Evolutionary conservation across 2,888 invertebrate genomes (phyloP), one percentile per base, ranked within the genome.

Genomic region (Hemithea aestivaria): DNA sequence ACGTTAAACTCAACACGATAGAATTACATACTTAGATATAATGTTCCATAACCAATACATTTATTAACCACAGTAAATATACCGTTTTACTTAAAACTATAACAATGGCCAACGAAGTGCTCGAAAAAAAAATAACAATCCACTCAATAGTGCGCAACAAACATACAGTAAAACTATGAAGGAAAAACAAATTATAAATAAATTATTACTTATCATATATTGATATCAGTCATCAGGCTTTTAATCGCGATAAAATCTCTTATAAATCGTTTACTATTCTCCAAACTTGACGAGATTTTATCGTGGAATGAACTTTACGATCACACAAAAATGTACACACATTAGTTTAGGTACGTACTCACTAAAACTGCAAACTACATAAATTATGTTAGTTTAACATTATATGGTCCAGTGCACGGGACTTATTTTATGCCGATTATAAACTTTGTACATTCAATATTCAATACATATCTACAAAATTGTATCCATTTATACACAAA

Each of bases 51-150:
- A 79, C 84, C 85, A 75, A 76, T 78, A 76, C 44, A 67, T 59
- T 73, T 71, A 71, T 64, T 65, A 78, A 79, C 68, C 68, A 64
- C 60, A 69, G 51, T 77, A 74, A 66, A 69, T 71, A 70, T 66
- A 68, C 51, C 53, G 31, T 69, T 59, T 67, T 62, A 65, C 61
- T 57, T 64, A 62, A 66, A 68, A 48, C 62, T 63, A 63, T 66
- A 76, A 79, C 69, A 78, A 79, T 77, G 77, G 75, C 79, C 75
- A 81, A 77, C 74, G 65, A 66, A 62, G 85, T 84, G 85, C 82
- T 68, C 48, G 52, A 68, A 69, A 66, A 62, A 61, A 73, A 68
- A 64, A 72, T 65, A 77, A 76, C 72, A 75, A 75, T 61, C 63
- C 80, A 81, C 75, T 73, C 75, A 58, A 64, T 60, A 70, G 83